Percentiles rank a stretch among this genome's conserved stretches.
Conservation (phyloP, 2,113 vertebrate genomes). For the Podilymbus podiceps region DNA sequence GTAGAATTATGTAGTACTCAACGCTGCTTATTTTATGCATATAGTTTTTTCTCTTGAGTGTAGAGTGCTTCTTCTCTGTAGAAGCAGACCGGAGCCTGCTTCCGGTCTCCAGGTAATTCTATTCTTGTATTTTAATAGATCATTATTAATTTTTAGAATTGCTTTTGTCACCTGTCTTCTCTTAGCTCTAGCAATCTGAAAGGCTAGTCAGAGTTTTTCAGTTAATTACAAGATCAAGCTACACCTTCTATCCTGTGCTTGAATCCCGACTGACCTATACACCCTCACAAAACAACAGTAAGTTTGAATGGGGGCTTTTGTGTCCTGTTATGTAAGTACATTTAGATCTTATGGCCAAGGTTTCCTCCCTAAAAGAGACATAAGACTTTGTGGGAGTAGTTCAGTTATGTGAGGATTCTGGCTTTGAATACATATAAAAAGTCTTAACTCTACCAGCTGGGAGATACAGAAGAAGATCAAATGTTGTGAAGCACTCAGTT, state of each 20-base stretch:
- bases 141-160: not conserved
- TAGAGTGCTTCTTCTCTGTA: no score
- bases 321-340: not conserved
- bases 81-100: not conserved
- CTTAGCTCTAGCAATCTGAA: not conserved
- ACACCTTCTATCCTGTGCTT: not conserved
- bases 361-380: not conserved
- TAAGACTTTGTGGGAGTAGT: not conserved
- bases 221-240: not conserved
- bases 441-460: not conserved
- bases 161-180: not conserved
- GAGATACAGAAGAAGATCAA: not conserved
- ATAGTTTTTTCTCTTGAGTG: not conserved
- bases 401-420: not conserved
- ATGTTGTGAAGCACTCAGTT: not conserved
- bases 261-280: not conserved
- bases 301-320: not conserved
- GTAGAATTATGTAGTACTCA: not conserved
- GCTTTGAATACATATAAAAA: not conserved
- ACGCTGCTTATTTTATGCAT: not conserved
- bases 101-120: not conserved
- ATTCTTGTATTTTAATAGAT: not conserved
- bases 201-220: not conserved
- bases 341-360: not conserved
- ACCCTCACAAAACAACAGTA: not conserved